Conservation (phyloP, 2,888 invertebrate genomes). For the Drosophila rellima region DNA sequence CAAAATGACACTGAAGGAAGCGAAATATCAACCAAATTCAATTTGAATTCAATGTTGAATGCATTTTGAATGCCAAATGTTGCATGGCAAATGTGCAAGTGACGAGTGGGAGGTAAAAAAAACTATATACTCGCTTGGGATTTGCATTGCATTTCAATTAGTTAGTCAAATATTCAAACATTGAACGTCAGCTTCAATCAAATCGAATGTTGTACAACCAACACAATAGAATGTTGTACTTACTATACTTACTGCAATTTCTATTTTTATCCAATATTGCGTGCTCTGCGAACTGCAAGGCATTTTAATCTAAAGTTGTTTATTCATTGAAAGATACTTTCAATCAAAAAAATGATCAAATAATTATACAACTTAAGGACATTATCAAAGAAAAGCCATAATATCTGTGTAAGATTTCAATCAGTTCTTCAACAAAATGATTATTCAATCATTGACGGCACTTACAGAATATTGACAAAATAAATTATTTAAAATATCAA, state of each 20-base stretch:
- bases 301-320: not conserved
- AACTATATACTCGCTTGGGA: conserved; percentile 1
- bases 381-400: not conserved
- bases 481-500: not conserved
- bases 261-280: not conserved
- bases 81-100: conserved; percentile 1
- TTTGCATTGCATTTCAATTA: conserved; percentile 24
- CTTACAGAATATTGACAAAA: not conserved
- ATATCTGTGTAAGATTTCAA: not conserved
- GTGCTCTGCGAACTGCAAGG: not conserved
- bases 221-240: not conserved
- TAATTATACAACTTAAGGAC: not conserved
- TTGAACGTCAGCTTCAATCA: conserved; percentile 21
- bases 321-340: not conserved
- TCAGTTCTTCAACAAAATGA: not conserved
- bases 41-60: conserved; percentile 46
- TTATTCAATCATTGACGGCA: conserved; percentile 4
- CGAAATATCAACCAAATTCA: conserved; percentile 18
- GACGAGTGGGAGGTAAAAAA: conserved; percentile 7
- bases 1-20: conserved; percentile 15
- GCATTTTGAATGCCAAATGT: conserved; percentile 31
- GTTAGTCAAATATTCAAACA: conserved; percentile 19
- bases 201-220: conserved; percentile 1
- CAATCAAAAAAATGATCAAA: not conserved
- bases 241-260: not conserved